phyloP scores from a whole-genome alignment of 2,113 vertebrate species.

The Indri indri region DNA sequence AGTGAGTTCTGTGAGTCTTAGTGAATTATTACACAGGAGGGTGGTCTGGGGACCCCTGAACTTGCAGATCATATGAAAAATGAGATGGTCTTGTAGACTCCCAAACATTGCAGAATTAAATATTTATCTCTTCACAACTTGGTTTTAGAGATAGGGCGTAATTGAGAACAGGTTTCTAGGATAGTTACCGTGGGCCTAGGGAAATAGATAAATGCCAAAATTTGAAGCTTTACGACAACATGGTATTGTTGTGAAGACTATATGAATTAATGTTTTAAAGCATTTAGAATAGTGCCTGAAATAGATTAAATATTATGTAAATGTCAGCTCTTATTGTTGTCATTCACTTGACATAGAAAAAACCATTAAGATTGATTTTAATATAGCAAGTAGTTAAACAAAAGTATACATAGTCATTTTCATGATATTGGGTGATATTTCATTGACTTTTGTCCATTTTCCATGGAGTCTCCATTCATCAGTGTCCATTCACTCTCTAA shows the following conservation, averaged over 20 bases:
- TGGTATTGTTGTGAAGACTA: not conserved
- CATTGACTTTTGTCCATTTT: not conserved
- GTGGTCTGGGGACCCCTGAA: not conserved
- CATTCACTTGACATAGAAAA: not conserved
- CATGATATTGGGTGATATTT: not conserved
- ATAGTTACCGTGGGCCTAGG: not conserved
- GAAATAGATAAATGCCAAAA: not conserved
- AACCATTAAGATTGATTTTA: not conserved
- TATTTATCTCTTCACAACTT: not conserved
- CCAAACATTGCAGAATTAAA: not conserved
- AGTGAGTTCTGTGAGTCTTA: not conserved
- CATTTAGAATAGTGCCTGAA: not conserved
- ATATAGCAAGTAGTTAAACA: not conserved
- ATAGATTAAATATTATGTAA: not conserved
- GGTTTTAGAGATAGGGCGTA: fast-evolving
- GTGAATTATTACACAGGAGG: not conserved
- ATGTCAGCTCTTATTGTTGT: not conserved
- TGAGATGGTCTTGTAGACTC: not conserved
- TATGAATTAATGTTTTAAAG: not conserved
- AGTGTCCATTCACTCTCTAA: not conserved
- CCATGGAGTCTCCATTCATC: not conserved
- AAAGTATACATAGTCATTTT: not conserved
- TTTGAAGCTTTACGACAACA: not conserved
- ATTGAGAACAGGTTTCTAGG: not conserved
- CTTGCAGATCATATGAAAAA: not conserved